Base-by-base conservation (phyloP, 2,113 vertebrate genomes). In the Neotoma lepida region DNA sequence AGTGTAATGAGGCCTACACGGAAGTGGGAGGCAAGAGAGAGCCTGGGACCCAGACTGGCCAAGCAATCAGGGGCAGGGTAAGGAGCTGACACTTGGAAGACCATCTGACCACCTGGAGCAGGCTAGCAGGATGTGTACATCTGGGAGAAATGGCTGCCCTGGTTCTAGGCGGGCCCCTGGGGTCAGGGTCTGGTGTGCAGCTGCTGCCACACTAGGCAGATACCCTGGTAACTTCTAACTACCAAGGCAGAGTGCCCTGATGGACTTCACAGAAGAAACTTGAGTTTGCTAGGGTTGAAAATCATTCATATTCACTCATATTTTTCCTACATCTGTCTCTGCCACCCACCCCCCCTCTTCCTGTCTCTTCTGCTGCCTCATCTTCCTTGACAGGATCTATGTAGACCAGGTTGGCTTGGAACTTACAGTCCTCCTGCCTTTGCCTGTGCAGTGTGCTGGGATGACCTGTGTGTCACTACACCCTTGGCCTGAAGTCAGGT, bases 1-100 rank as follows among this genome's bases (percentile, higher is more conserved):
- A 39, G 49, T 0, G 51, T 76, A 14, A 61, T 2, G 12, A 41
- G 26, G 39, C 2, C 56, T 0, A 1, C 2, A 0, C 1, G 0
- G n/a, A n/a, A 54, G 84, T 0, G 20, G 63, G 5, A 54, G 8
- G 51, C 71, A n/a, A 20, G 12, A 6, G 9, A 24, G 61, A 33
- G 77, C 2, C 20, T 8, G 86, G 91, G 20, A 10, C n/a, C 39
- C 49, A 26, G 63, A 9, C 26, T 17, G 82, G 26, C 44, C 9
- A 13, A 49, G 44, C 35, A 58, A 70, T 35, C 1, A 41, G 82
- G 64, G 35, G 20, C 56, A 46, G 20, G 64, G 4, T 14, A 9
- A 28, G 86, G 20, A 24, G 15, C 6, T 73, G 87, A 22, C 35
- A 12, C 26, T 15, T 4, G 33, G 84, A 39, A 35, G 0, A 10